Evolutionary conservation across 2,888 invertebrate genomes (phyloP).

Genomic region (Trichogramma evanescens): DNA sequence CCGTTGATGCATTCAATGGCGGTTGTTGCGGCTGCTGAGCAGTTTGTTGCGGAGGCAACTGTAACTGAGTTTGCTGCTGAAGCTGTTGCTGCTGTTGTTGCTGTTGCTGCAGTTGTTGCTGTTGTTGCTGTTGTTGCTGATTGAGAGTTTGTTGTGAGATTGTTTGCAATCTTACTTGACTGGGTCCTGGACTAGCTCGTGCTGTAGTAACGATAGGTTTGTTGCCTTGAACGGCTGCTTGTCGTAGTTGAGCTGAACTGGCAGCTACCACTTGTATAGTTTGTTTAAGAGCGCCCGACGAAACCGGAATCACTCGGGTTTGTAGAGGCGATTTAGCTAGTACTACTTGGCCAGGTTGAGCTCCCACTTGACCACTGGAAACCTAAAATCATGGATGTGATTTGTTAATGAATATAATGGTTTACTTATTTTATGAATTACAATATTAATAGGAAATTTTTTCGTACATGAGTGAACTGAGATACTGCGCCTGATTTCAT

Average conservation of each 20-base stretch:
- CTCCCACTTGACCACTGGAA: slow-evolving; percentile 47
- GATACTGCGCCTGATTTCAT: slow-evolving; percentile 53
- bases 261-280: slow-evolving; percentile 53
- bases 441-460: not conserved
- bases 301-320: slow-evolving; percentile 60
- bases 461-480: slow-evolving; percentile 43
- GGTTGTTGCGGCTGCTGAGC: slow-evolving; percentile 23
- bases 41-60: slow-evolving; percentile 16
- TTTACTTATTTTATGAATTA: not conserved
- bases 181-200: slow-evolving; percentile 50
- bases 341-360: slow-evolving; percentile 54
- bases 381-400: slow-evolving; percentile 27
- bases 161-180: slow-evolving; percentile 57
- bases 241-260: slow-evolving; percentile 44
- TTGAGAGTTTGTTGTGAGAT: slow-evolving; percentile 44
- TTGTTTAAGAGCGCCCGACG: slow-evolving; percentile 52
- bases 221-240: slow-evolving; percentile 37
- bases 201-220: slow-evolving; percentile 46
- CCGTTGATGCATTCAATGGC: not conserved
- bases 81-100: slow-evolving; percentile 2
- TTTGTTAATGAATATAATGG: not conserved
- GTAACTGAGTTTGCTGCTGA: slow-evolving; percentile 12
- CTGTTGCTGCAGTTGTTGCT: slow-evolving; percentile 24
- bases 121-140: slow-evolving; percentile 34
- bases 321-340: slow-evolving; percentile 56